phyloP scores from a whole-genome alignment of 2,113 vertebrate genomes.

The Polypterus senegalus region DNA sequence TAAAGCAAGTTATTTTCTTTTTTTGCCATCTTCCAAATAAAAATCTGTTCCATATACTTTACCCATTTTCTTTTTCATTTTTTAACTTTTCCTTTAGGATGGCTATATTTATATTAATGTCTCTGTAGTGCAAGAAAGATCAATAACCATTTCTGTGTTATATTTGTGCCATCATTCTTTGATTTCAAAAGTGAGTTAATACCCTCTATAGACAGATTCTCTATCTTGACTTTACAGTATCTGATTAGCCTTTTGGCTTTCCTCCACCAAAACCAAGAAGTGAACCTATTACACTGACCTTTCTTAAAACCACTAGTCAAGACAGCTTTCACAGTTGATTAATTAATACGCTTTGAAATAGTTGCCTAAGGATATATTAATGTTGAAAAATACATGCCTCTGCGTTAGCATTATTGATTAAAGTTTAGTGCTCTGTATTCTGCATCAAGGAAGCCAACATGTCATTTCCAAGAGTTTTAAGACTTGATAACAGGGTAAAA shows the following conservation, averaged over 20 bases:
- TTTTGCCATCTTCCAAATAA: no score
- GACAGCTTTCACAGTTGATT: constrained; percentile 9
- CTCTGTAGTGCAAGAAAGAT: constrained; percentile 12
- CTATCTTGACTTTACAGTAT: constrained; percentile 17
- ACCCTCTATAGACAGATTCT: constrained; percentile 12
- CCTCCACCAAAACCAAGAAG: constrained; percentile 13
- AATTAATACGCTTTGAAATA: constrained; percentile 14
- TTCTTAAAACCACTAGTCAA: constrained; percentile 6
- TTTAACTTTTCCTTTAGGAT: constrained; percentile 3
- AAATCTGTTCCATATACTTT: no score
- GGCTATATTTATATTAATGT: constrained; percentile 13
- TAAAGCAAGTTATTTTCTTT: no score
- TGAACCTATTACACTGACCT: constrained; percentile 14
- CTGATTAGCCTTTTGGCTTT: constrained; percentile 20
- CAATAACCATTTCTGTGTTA: constrained; percentile 18
- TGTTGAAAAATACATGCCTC: constrained; percentile 13
- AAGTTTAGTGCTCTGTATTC: constrained; percentile 8
- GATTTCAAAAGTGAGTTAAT: constrained; percentile 24
- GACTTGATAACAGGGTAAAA: constrained; percentile 10
- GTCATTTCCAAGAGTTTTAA: constrained; percentile 7
- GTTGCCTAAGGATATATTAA: constrained; percentile 14
- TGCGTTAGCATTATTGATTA: constrained; percentile 14
- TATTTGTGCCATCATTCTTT: constrained; percentile 15
- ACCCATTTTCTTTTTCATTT: no score
- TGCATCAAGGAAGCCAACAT: constrained; percentile 8